Evolutionary conservation across 2,888 invertebrate species (phyloP).

Genomic region (Gerris lacustris): DNA sequence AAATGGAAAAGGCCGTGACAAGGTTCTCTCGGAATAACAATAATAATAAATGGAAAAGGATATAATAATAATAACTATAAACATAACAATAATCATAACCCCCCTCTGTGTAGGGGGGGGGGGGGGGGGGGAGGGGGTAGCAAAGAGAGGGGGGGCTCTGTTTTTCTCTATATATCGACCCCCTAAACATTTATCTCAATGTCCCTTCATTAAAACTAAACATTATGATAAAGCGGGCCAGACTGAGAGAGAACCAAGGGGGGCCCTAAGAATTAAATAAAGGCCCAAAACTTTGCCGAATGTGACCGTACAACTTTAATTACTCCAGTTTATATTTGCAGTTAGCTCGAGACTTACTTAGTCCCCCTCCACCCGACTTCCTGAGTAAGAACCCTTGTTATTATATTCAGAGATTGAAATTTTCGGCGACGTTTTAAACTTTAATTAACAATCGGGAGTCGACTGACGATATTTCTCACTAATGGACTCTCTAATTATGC

Average conservation of each 20-base stretch:
- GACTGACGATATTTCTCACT: not conserved
- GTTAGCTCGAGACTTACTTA: not conserved
- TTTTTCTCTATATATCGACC: slow-evolving; percentile 6
- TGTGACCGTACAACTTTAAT: not conserved
- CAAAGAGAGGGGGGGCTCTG: not conserved
- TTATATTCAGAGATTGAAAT: not conserved
- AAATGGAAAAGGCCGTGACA: slow-evolving; percentile 21
- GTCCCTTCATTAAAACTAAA: slow-evolving; percentile 28
- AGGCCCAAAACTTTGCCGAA: slow-evolving; percentile 10
- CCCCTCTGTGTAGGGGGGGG: slow-evolving; percentile 17
- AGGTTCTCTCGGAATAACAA: slow-evolving; percentile 27
- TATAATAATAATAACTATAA: slow-evolving; percentile 29
- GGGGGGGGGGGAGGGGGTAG: slow-evolving; percentile 14
- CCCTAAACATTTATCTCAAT: slow-evolving; percentile 25
- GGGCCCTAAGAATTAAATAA: slow-evolving; percentile 24
- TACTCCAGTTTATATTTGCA: slow-evolving; percentile 3
- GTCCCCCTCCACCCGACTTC: not conserved
- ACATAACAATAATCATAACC: slow-evolving; percentile 30
- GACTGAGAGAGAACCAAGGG: not conserved
- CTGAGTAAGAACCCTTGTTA: not conserved
- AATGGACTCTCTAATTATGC: slow-evolving; percentile 2
- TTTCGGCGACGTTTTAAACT: slow-evolving; percentile 1
- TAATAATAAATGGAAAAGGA: slow-evolving; percentile 28
- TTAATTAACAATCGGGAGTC: not conserved
- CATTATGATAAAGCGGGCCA: slow-evolving; percentile 27